A percentile compares a stretch with the other conserved stretches of the same genome.
These are phyloP conservation scores for Anolis sagrei DNA, from an alignment of 2,113 vertebrate species.

Conservation along the genomic window DNA sequence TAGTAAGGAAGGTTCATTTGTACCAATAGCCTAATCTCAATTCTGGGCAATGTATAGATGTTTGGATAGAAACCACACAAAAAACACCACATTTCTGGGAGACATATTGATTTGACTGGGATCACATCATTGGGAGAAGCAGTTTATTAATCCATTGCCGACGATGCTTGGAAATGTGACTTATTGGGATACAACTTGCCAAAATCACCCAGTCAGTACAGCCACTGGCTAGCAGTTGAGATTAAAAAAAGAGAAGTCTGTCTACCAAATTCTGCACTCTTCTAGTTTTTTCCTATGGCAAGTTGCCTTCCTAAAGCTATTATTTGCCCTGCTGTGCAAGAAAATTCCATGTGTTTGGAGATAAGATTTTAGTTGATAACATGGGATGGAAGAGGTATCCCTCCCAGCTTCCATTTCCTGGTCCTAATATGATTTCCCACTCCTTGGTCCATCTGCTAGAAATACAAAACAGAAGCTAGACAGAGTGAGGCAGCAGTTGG, in stretches of 20 bases:
- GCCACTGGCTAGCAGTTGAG: not conserved
- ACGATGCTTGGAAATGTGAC: too few species aligned
- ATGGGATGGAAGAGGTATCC: not conserved
- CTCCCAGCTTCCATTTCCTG: too few species aligned
- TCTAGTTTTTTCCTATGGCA: not conserved
- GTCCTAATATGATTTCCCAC: too few species aligned
- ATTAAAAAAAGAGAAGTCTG: not conserved
- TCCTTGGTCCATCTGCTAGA: not conserved
- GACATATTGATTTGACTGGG: too few species aligned
- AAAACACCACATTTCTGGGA: not conserved
- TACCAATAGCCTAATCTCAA: not conserved
- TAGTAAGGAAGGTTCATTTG: constrained; percentile 54
- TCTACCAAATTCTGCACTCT: not conserved
- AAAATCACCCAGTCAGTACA: too few species aligned
- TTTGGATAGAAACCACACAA: constrained; percentile 51
- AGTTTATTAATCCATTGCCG: not conserved
- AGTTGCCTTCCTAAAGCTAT: not conserved
- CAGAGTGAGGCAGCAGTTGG: not conserved
- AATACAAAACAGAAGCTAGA: not conserved
- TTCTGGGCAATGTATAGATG: not conserved
- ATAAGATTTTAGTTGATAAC: not conserved
- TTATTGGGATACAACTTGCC: too few species aligned
- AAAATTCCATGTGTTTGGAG: not conserved
- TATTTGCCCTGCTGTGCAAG: not conserved
- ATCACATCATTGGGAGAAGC: not conserved